Evolutionary conservation across 2,888 invertebrate species (phyloP).

Genomic region (Cerastis rubricosa): DNA sequence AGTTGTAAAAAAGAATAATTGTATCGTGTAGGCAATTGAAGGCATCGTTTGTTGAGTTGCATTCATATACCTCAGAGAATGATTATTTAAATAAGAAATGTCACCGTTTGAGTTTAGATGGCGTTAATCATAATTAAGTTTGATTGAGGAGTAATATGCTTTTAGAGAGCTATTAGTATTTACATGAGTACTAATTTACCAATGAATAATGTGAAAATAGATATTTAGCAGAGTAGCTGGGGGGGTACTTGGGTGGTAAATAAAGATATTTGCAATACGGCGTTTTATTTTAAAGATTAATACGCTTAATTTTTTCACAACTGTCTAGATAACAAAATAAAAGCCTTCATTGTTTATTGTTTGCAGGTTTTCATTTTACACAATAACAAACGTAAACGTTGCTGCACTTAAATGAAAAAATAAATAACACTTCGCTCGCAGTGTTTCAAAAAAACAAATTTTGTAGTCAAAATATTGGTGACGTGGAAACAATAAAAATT

Average conservation of each 20-base stretch:
- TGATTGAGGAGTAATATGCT: slow-evolving; percentile 28
- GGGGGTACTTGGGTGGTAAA: neutral
- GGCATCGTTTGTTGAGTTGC: too few relatives aligned
- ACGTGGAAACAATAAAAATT: slow-evolving; percentile 52
- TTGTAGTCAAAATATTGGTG: slow-evolving; percentile 49
- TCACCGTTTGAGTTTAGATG: slow-evolving; percentile 40
- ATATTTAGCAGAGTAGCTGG: neutral
- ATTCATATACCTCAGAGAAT: too few relatives aligned
- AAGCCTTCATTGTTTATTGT: neutral
- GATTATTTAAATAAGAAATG: slow-evolving; percentile 64
- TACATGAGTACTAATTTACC: neutral
- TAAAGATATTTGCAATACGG: neutral
- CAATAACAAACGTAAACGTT: slow-evolving; percentile 36
- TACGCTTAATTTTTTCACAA: neutral
- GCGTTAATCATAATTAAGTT: slow-evolving; percentile 51
- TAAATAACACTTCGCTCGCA: slow-evolving; percentile 33
- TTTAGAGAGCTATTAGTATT: slow-evolving; percentile 7
- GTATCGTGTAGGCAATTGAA: too few relatives aligned
- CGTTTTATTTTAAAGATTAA: neutral
- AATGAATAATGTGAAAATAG: neutral
- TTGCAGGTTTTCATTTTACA: slow-evolving; percentile 22
- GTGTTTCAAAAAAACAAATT: slow-evolving; percentile 41
- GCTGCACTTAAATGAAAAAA: slow-evolving; percentile 31
- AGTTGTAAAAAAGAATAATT: too few relatives aligned
- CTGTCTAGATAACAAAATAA: slow-evolving; percentile 9